Percentiles rank a stretch among this genome's conserved stretches.
Conservation (phyloP, 2,797 vertebrate genomes). For the Acipenser ruthenus region DNA sequence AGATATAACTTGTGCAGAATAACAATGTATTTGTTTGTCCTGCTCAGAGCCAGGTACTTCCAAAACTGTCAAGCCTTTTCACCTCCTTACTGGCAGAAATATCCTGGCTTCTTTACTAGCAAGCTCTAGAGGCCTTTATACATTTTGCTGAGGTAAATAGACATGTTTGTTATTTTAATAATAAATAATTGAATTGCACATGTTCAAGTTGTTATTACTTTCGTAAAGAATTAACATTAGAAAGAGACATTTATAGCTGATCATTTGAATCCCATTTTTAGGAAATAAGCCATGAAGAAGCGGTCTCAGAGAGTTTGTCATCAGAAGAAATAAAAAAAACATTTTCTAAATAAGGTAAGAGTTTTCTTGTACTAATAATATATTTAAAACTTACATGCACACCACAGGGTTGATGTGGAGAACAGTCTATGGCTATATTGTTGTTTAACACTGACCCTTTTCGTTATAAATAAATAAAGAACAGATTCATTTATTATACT, state of each 20-base stretch:
- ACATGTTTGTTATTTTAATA: background rate
- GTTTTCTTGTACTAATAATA: background rate
- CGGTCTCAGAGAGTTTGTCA: constrained; percentile 77
- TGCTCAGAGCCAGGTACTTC: constrained; percentile 67
- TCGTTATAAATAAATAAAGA: background rate
- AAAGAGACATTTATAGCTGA: too few species aligned
- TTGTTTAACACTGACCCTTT: too few species aligned
- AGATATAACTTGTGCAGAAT: background rate
- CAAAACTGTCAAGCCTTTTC: constrained; percentile 67
- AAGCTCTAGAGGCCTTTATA: constrained; percentile 78
- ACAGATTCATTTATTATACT: background rate
- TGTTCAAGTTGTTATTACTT: too few species aligned
- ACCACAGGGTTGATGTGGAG: too few species aligned
- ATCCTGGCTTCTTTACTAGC: constrained; percentile 78
- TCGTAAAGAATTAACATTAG: too few species aligned
- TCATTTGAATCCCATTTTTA: constrained; percentile 32
- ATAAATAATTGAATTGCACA: background rate
- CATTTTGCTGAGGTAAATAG: constrained; percentile 78
- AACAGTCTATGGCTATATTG: too few species aligned
- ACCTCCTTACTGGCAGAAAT: constrained; percentile 57
- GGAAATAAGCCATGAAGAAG: constrained; percentile 84
- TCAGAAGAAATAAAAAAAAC: constrained; percentile 69
- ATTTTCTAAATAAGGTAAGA: constrained; percentile 65
- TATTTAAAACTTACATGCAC: background rate
- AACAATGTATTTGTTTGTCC: background rate